Base-by-base conservation (phyloP, 2,113 vertebrate genomes). In the Parotia lawesii region DNA sequence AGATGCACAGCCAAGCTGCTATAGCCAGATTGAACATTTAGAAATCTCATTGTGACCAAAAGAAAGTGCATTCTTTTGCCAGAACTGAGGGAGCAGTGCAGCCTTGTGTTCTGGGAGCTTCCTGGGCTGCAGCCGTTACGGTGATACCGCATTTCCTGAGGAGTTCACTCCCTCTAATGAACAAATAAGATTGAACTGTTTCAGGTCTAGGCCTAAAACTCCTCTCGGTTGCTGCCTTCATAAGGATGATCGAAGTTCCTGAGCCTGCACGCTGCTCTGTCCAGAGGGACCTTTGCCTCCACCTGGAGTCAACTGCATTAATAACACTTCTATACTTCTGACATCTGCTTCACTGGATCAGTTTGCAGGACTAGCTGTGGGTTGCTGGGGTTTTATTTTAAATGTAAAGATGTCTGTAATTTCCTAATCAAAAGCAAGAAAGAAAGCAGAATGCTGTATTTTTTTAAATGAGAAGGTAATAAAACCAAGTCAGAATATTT, bases 381-480 rank as follows among this genome's bases (percentile, higher is more conserved):
- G 37, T 77, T 76, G 35, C 60, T 90, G 51, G 20, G 3, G 11
- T 89, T 96, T 82, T 87, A 62, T 91, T 93, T 96, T 73, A 85
- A 77, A 71, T 73, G 31, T 94, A 35, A 83, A 90, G 28, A 61
- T 38, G 25, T 69, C 37, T 28, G 2, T 83, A 74, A 70, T 92
- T 95, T 95, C 83, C 45, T 87, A 88, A 80, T 60, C 6, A 6
- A 78, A 90, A 95, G 38, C 45, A 83, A 87, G 79, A 18, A 79
- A 93, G 65, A 3, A 92, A 94, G 62, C 35, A 71, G 65, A 94
- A 58, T 2, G 12, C 33, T 90, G 65, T 96, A 95, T 97, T 97
- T 96, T 96, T 97, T 81, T 92, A 93, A 95, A 64, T 42, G n/a
- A 71, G 35, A 69, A 44, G 54, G 80, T 85, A 61, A 72, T 48